Evolutionary conservation across 2,113 vertebrate species (phyloP), one percentile per base, ranked within the genome.

Genomic region (Atrichornis clamosus): DNA sequence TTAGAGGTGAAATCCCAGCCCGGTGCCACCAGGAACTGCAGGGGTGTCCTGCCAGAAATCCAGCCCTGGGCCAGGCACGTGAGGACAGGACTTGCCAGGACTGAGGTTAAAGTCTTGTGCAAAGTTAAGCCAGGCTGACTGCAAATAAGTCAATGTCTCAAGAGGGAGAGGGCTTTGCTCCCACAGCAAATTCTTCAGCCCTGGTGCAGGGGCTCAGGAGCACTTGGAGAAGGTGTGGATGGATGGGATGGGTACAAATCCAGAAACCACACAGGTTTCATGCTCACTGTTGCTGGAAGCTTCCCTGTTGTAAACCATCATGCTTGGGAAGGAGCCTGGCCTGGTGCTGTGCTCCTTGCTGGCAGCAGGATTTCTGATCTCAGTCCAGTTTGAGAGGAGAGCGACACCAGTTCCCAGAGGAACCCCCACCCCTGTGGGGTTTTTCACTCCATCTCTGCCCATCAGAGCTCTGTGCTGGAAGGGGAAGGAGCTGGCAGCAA

Each of bases 321-420:
- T 46, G 35, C n/a, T 12, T 0, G 2, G 67, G 1, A 2, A 47
- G 73, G 27, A 87, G 73, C 63, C 44, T 64, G 62, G 49, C 79
- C 44, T 2, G 4, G 30, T 11, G 47, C 67, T 46, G 53, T 14
- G 39, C 80, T 49, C 37, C 0, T 0, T 4, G 7, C n/a, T 5
- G 1, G 67, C 85, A 33, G 50, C 2, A 5, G 27, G 15, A 10
- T 76, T 37, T 17, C 81, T 91, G 33, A 20, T 62, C 30, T 33
- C 46, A 9, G 0, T 79, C 37, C 33, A 8, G 10, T 37, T 58
- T 13, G 60, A 60, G 17, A 30, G 2, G 42, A 60, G 20, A 28
- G 56, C 50, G 12, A 13, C 21, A 3, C 23, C 69, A 59, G 81
- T 63, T 81, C 59, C 24, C 11, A 39, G 76, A 46, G 74, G 6